phyloP scores from a whole-genome alignment of 2,797 vertebrate genomes.

The Apogon hyalosoma region DNA sequence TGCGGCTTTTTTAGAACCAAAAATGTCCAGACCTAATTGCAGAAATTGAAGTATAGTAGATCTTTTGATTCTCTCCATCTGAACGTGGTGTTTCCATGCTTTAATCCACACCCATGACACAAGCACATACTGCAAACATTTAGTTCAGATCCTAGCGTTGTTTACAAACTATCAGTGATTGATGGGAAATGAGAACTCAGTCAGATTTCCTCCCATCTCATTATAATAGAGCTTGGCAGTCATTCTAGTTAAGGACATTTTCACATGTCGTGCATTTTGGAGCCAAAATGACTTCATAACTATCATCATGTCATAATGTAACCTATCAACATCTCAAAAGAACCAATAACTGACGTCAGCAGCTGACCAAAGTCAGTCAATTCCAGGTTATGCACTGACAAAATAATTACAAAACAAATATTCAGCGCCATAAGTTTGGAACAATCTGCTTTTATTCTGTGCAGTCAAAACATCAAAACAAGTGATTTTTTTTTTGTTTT shows the following conservation, averaged over 20 bases:
- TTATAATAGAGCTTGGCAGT: slow-evolving; percentile 37
- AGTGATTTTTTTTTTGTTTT: slow-evolving; percentile 1
- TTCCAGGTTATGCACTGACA: slow-evolving; percentile 42
- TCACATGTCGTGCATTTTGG: slow-evolving; percentile 43
- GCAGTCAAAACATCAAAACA: slow-evolving; percentile 11
- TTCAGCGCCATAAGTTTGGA: slow-evolving; percentile 21
- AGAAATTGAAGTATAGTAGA: slow-evolving; percentile 59
- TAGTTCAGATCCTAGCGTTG: slow-evolving; percentile 61
- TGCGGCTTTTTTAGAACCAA: slow-evolving; percentile 47
- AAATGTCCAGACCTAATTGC: slow-evolving; percentile 60
- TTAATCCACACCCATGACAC: slow-evolving; percentile 51
- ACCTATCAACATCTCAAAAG: slow-evolving; percentile 42
- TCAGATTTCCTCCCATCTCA: slow-evolving; percentile 46
- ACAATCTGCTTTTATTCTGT: slow-evolving; percentile 36
- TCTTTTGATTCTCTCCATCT: slow-evolving; percentile 65
- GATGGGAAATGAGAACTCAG: slow-evolving; percentile 54
- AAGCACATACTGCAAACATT: slow-evolving; percentile 61
- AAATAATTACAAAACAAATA: slow-evolving; percentile 39
- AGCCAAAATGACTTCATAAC: slow-evolving; percentile 55
- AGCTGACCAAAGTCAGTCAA: slow-evolving; percentile 38
- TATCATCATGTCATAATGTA: slow-evolving; percentile 41
- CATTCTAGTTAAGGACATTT: slow-evolving; percentile 16
- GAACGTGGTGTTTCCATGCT: slow-evolving; percentile 59
- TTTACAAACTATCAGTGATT: slow-evolving; percentile 74
- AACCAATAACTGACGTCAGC: slow-evolving; percentile 53